phyloP scores from a whole-genome alignment of 92 coral and sea anemone genomes.

The Paragorgia papillata region DNA sequence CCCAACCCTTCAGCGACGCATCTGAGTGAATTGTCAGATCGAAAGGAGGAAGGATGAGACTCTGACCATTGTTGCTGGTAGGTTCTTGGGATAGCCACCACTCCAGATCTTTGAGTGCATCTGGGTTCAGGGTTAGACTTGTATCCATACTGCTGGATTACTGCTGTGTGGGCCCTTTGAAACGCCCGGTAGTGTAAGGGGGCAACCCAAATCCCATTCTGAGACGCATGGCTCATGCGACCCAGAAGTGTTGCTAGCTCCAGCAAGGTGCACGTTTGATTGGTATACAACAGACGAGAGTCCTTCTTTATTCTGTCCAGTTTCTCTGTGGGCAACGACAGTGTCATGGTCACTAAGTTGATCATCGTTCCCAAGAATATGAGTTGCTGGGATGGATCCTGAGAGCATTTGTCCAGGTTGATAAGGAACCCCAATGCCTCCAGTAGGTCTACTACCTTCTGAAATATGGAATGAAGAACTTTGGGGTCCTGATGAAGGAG shows the following conservation, averaged over 20 bases:
- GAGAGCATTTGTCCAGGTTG: constrained; percentile 57
- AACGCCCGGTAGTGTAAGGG: constrained; percentile 51
- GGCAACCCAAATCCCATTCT: constrained; percentile 52
- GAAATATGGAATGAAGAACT: constrained; percentile 19
- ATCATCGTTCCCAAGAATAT: constrained; percentile 47
- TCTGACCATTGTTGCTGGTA: constrained; percentile 42
- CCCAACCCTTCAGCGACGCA: constrained; percentile 50
- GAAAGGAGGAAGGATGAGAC: constrained; percentile 38
- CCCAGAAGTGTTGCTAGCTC: constrained; percentile 51
- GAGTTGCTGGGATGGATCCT: constrained; percentile 43
- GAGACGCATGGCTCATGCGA: constrained; percentile 67
- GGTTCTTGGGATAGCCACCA: constrained; percentile 55
- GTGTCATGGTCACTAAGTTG: constrained; percentile 43
- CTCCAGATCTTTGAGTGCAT: constrained; percentile 46
- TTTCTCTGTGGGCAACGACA: constrained; percentile 36
- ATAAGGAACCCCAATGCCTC: constrained; percentile 45
- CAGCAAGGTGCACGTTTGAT: constrained; percentile 10
- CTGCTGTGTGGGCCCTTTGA: constrained; percentile 35
- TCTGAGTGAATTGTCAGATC: constrained; percentile 42
- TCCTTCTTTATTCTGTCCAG: constrained; percentile 1
- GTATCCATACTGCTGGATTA: background rate
- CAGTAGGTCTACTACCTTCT: constrained; percentile 23
- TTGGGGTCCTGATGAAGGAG: constrained; percentile 36
- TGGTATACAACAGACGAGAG: background rate
- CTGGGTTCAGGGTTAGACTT: constrained; percentile 17